Conservation (phyloP, 2,888 invertebrate genomes). For the Plebejus argus region DNA sequence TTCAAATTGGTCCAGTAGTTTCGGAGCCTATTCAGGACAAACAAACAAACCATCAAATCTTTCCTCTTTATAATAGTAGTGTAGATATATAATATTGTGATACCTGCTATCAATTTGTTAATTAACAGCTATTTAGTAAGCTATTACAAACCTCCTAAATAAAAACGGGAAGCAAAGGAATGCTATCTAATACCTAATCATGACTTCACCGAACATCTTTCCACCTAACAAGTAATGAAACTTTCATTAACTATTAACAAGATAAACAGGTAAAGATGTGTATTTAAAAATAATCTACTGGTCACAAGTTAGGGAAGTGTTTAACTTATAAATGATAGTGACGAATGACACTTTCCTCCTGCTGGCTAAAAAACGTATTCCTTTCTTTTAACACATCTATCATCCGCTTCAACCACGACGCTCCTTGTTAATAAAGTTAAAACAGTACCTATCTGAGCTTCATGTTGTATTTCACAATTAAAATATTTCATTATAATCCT, state of each 20-base stretch:
- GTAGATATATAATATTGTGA: no score
- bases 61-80: no score
- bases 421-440: neutral
- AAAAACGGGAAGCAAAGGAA: neutral
- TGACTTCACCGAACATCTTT: neutral
- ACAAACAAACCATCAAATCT: no score
- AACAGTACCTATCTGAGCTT: neutral
- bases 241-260: neutral
- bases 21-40: no score
- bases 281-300: constrained; percentile 60
- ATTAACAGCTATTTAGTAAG: no score
- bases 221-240: neutral
- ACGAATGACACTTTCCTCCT: constrained; percentile 75
- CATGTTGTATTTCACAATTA: neutral
- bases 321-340: constrained; percentile 68
- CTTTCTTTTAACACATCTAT: constrained; percentile 48
- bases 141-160: no score
- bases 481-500: neutral
- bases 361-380: constrained; percentile 64
- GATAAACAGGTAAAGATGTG: constrained; percentile 23
- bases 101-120: no score
- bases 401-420: constrained; percentile 39
- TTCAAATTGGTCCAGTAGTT: no score
- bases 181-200: neutral
- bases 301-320: constrained; percentile 64